Evolutionary conservation across 2,888 invertebrate species (phyloP).

Genomic region (Pyrrhopygopsis socrates): DNA sequence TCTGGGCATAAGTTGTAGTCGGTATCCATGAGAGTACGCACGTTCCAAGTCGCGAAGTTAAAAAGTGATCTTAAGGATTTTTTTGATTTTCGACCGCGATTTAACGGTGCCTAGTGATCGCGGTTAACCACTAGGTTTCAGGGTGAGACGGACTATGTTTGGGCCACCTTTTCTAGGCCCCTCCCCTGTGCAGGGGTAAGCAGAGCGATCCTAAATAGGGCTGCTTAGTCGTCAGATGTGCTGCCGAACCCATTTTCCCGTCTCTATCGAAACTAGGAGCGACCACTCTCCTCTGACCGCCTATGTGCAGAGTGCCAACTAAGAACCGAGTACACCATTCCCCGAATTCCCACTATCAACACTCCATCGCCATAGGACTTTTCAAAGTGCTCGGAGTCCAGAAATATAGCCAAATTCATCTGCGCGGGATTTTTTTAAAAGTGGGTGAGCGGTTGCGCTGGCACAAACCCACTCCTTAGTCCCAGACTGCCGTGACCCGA

Average conservation of each 20-base stretch:
- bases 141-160: conserved; percentile 40
- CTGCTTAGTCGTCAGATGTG: conserved; percentile 62
- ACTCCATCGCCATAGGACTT: conserved; percentile 71
- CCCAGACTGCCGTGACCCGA: neutral
- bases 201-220: conserved; percentile 62
- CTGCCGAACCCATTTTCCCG: conserved; percentile 60
- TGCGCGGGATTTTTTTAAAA: conserved; percentile 71
- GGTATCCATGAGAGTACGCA: conserved; percentile 3
- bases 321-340: conserved; percentile 56
- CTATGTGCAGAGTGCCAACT: conserved; percentile 77
- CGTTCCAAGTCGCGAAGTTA: conserved; percentile 7
- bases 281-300: conserved; percentile 79
- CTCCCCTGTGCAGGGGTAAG: conserved; percentile 39
- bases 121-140: conserved; percentile 31
- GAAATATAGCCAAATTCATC: conserved; percentile 49
- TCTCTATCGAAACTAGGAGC: conserved; percentile 72
- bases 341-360: conserved; percentile 57
- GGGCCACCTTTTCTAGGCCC: conserved; percentile 13
- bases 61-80: neutral
- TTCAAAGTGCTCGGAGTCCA: conserved; percentile 10
- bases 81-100: conserved; percentile 17
- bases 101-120: conserved; percentile 21
- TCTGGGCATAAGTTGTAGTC: conserved; percentile 15
- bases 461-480: conserved; percentile 43
- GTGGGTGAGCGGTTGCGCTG: conserved; percentile 66